phyloP scores from a whole-genome alignment of 1,140 invertebrate species.

The Formica selysi region DNA sequence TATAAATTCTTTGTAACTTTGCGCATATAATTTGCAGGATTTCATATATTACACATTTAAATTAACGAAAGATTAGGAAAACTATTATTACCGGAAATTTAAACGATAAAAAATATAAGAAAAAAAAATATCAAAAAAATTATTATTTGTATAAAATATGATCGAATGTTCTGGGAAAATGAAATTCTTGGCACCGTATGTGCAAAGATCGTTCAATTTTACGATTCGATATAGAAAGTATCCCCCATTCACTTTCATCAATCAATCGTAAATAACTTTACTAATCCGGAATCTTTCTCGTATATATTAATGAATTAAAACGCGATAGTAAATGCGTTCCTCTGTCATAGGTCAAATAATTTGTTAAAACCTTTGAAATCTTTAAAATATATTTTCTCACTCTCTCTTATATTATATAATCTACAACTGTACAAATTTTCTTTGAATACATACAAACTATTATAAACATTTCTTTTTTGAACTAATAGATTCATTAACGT shows the following conservation, averaged over 20 bases:
- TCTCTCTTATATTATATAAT: not conserved
- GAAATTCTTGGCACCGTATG: not conserved
- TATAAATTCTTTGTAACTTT: not conserved
- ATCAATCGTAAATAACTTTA: conserved; percentile 30
- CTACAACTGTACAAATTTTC: not conserved
- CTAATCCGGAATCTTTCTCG: conserved; percentile 16
- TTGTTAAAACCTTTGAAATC: not conserved
- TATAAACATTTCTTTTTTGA: not conserved
- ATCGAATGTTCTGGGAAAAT: not conserved
- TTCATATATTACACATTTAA: not conserved
- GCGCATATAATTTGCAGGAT: not conserved
- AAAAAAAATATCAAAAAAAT: not conserved
- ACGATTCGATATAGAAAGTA: conserved; percentile 72
- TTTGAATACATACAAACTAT: not conserved
- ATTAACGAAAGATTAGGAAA: not conserved
- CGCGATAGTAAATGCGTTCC: not conserved
- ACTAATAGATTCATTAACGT: not conserved
- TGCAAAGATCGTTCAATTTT: conserved; percentile 59
- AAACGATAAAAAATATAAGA: not conserved
- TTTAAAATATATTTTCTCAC: not conserved
- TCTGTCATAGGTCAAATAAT: not conserved
- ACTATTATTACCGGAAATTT: conserved; percentile 2
- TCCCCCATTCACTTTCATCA: conserved; percentile 57
- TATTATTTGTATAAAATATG: conserved; percentile 12
- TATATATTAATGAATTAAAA: conserved; percentile 62